Percentiles rank a stretch among this genome's conserved stretches.
Conservation (phyloP, 2,888 invertebrate genomes). For the Diaphora mendica region DNA sequence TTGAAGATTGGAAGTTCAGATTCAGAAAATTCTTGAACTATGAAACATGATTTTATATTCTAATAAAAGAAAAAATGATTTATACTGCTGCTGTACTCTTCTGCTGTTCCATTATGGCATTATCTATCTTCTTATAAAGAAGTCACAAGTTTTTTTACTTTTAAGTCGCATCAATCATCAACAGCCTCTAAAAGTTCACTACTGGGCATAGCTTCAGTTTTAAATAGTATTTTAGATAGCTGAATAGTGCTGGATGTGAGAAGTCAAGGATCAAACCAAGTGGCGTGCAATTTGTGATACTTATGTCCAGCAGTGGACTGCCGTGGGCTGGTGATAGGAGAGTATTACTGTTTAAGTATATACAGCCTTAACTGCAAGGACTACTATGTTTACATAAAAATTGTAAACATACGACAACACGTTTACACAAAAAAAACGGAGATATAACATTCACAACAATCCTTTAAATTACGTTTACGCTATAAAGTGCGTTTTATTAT, state of each 20-base stretch:
- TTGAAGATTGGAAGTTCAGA: neutral
- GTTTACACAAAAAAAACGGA: neutral
- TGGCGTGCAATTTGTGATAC: too few species aligned
- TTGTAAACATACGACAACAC: neutral
- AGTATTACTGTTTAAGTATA: neutral
- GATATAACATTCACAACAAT: neutral
- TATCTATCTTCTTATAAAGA: neutral
- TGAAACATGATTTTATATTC: too few species aligned
- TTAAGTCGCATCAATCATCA: too few species aligned
- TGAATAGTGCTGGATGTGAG: too few species aligned
- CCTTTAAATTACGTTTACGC: slow-evolving; percentile 14
- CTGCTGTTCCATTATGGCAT: too few species aligned
- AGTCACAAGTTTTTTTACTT: neutral
- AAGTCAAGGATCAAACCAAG: too few species aligned
- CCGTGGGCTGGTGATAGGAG: too few species aligned
- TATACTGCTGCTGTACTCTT: too few species aligned
- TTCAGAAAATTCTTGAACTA: neutral
- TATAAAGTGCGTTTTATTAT: slow-evolving; percentile 17
- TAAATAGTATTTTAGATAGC: neutral
- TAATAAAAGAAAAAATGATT: too few species aligned
- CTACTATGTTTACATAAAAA: neutral
- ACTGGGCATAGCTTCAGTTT: neutral
- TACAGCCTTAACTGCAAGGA: neutral
- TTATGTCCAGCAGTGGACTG: too few species aligned
- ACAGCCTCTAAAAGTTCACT: too few species aligned